Evolutionary conservation across 2,797 vertebrate species (phyloP), one percentile per base, ranked within the genome.

Genomic region (Buphagus erythrorhynchus): DNA sequence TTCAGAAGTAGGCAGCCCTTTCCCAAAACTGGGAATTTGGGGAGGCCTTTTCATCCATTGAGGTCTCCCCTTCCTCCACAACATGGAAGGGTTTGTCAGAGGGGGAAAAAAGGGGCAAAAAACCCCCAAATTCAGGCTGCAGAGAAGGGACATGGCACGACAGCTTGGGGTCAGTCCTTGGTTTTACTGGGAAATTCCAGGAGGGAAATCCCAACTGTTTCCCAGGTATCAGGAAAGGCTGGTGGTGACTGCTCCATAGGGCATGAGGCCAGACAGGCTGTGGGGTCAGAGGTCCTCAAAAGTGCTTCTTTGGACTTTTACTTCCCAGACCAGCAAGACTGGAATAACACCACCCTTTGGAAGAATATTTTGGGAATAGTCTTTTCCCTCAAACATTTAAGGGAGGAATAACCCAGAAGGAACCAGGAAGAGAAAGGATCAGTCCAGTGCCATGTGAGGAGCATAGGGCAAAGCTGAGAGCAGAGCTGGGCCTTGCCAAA

Each of bases 91-190:
- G 48, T 80, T 80, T 83, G 18, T 19, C 26, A 51, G 52, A n/a
- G n/a, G 26, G 13, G 1, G 2, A 24, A 28, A 9, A 20, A 38
- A 71, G 7, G 16, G 61, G 42, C 16, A 86, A 29, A 13, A 24
- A 18, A 10, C 9, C 26, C 14, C 49, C 11, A 16, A 62, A 66
- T 58, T 35, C 78, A 3, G 3, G 6, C 31, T 49, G 33, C 0
- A 2, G 28, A 25, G 11, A 4, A 38, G 17, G n/a, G 68, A 62
- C 28, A 31, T 1, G 1, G 31, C 0, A 1, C 0, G 0, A 31
- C 35, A 62, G 26, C 20, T 31, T 36, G 12, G 40, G 35, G 2
- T 61, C 66, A 57, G 18, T 36, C 57, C 51, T 76, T 0, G 0
- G 18, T 29, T 86, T 71, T 58, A 9, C 12, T 48, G 48, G 67